Evolutionary conservation across 2,113 vertebrate species (phyloP), one percentile per base, ranked within the genome.

Genomic region (Cygnus buccinator): DNA sequence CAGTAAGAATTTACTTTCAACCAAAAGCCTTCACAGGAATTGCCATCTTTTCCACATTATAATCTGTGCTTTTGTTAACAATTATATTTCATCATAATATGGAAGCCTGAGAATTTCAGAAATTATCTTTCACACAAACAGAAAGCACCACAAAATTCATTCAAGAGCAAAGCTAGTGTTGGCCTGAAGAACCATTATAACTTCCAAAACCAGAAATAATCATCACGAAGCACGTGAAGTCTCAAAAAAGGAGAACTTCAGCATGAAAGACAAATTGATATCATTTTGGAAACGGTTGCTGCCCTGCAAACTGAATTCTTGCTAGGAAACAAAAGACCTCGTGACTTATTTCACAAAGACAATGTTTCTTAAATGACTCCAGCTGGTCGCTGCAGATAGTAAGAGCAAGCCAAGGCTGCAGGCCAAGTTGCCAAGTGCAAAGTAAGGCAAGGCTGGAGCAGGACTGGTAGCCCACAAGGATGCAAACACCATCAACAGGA

Each of bases 201-300:
- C 61, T 86, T 90, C 59, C 76, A 90, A 74, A 89, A 18, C 18
- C 63, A 92, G 85, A 80, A 78, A 91, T 39, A 89, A 94, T 20
- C 20, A 78, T 41, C 44, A 31, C 17, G 44, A 84, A 74, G 31
- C 44, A 79, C n/a, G 81, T 2, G 16, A 86, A 68, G 68, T 66
- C 83, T 89, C 55, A 72, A 31, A 39, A 8, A 85, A 93, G 63
- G 44, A 93, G 68, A 89, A 87, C 35, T 87, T 94, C 3, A 25
- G 28, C 73, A 59, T 21, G 37, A 58, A 75, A 93, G 63, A 89
- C 48, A 90, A 95, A 95, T 1, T 21, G 59, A 62, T 26, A 35
- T 65, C 0, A 29, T 90, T 75, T 55, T 71, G 41, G 67, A 93
- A 92, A 80, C 3, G 15, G 66, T 22, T 63, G 41, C 39, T 84